These are phyloP conservation scores for Lophius americanus DNA, from an alignment of 2,797 vertebrate species.

Conservation along the genomic window DNA sequence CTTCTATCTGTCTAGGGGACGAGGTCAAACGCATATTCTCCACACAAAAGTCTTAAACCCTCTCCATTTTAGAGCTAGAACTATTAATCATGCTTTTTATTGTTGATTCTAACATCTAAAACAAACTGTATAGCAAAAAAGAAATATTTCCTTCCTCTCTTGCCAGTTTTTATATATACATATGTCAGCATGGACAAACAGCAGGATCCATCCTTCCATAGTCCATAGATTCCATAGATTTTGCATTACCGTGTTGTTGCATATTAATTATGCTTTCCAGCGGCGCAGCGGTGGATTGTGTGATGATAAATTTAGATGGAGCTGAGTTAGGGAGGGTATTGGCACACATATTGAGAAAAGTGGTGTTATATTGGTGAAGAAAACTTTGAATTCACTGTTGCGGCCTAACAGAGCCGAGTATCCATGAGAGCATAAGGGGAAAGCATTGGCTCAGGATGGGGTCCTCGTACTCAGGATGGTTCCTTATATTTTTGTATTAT, in stretches of 20 bases:
- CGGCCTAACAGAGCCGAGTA: constrained; percentile 17
- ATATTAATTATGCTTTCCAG: constrained; percentile 71
- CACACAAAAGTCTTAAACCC: too few species aligned
- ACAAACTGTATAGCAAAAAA: constrained; percentile 15
- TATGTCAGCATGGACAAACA: constrained; percentile 55
- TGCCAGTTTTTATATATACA: constrained; percentile 23
- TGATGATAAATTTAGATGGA: constrained; percentile 19
- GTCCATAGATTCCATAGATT: too few species aligned
- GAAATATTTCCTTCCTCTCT: neutral
- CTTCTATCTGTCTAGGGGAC: too few species aligned
- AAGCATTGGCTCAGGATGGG: neutral
- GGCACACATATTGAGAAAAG: constrained; percentile 24
- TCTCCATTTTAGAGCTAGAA: too few species aligned
- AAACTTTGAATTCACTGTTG: constrained; percentile 3
- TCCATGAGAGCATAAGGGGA: neutral
- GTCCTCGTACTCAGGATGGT: too few species aligned
- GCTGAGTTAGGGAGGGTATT: constrained; percentile 23
- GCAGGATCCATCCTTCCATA: constrained; percentile 42
- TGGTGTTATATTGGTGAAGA: neutral
- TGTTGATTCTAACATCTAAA: too few species aligned
- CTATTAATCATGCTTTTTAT: too few species aligned
- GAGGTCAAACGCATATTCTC: too few species aligned
- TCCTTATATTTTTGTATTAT: too few species aligned
- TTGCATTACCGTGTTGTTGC: constrained; percentile 52
- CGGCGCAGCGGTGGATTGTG: constrained; percentile 33